Conservation (phyloP, 2,888 invertebrate genomes). For the Dryobotodes eremita region DNA sequence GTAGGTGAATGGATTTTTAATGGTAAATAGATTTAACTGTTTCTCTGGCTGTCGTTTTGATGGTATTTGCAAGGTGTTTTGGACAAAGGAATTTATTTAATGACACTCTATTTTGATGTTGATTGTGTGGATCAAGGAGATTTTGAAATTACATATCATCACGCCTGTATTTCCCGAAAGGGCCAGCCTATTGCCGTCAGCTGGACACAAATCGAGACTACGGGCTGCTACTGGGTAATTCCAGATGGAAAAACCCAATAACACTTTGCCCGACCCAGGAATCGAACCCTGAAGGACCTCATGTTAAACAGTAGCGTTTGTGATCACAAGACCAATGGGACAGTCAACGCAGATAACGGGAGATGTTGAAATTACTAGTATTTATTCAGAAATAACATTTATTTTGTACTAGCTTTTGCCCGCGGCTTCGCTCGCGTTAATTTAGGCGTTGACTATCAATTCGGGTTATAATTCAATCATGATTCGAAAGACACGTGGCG, state of each 20-base stretch:
- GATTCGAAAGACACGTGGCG: no score
- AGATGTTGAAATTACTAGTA: not conserved
- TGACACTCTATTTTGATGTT: not conserved
- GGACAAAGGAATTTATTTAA: not conserved
- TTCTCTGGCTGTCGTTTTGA: not conserved
- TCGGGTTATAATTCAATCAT: no score
- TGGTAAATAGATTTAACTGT: conserved; percentile 32
- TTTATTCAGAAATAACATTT: not conserved
- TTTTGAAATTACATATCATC: not conserved
- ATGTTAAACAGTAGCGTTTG: no score
- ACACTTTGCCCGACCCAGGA: not conserved
- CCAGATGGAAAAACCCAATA: not conserved
- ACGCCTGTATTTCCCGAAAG: no score
- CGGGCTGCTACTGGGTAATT: not conserved
- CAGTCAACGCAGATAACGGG: not conserved
- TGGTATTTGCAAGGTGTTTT: not conserved
- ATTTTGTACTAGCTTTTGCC: no score
- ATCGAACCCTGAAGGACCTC: no score
- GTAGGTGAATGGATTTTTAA: conserved; percentile 42
- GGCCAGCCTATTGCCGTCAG: no score
- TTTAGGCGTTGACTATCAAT: no score
- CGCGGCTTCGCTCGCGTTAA: no score
- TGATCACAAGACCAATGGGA: not conserved
- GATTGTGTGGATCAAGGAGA: not conserved
- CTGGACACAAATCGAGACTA: not conserved